Conservation (phyloP, 1,140 invertebrate species). For the Eumaeus atala region DNA sequence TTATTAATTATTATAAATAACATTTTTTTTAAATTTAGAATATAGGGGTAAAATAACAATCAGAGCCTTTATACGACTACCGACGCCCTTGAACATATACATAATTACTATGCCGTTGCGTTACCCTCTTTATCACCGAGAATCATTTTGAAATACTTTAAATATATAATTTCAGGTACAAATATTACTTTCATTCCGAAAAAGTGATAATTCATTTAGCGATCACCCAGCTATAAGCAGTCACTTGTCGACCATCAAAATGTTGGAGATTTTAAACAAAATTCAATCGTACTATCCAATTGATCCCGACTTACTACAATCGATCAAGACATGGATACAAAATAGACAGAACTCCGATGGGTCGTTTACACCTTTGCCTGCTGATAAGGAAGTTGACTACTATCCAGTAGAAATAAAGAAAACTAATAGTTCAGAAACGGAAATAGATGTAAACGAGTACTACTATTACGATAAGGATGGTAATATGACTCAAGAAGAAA, state of each 20-base stretch:
- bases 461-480: conserved; percentile 68
- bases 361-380: conserved; percentile 73
- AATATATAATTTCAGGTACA: conserved; percentile 72
- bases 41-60: conserved; percentile 6
- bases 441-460: conserved; percentile 58
- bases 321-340: conserved; percentile 77
- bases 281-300: conserved; percentile 76
- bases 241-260: conserved; percentile 74
- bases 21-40: too few species aligned
- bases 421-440: conserved; percentile 41
- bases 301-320: conserved; percentile 75
- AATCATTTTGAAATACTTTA: conserved; percentile 1
- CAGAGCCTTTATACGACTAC: too few species aligned
- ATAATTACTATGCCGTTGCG: too few species aligned
- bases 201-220: conserved; percentile 77
- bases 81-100: too few species aligned
- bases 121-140: too few species aligned
- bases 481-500: conserved; percentile 64
- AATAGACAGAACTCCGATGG: conserved; percentile 76
- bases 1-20: too few species aligned
- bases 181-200: conserved; percentile 75
- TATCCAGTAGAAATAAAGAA: conserved; percentile 58
- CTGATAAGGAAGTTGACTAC: conserved; percentile 74
- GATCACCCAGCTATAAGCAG: conserved; percentile 77
- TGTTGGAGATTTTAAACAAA: conserved; percentile 75